Conservation (phyloP, 2,113 vertebrate genomes). For the Puffinus mauretanicus region DNA sequence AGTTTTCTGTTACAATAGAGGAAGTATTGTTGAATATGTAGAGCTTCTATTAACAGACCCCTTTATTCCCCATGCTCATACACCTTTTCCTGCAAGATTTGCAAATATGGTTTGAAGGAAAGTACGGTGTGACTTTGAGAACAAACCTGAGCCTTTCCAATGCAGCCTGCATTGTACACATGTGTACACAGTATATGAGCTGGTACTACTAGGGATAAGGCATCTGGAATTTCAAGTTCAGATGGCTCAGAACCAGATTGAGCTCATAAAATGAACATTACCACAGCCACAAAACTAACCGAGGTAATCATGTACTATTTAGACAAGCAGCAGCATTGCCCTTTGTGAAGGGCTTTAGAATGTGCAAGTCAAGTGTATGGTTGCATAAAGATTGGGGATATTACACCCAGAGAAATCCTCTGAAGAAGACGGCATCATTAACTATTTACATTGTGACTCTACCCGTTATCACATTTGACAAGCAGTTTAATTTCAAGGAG, state of each 20-base stretch:
- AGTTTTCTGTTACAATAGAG: not conserved
- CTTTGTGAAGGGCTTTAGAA: slow-evolving; percentile 65
- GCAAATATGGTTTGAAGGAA: not conserved
- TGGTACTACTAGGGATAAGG: slow-evolving; percentile 21
- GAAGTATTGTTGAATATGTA: not conserved
- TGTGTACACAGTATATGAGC: slow-evolving; percentile 22
- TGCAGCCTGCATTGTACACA: not conserved
- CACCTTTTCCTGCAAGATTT: not conserved
- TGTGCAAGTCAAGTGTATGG: slow-evolving; percentile 58
- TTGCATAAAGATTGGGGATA: slow-evolving; percentile 60
- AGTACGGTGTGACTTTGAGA: not conserved
- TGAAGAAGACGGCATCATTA: slow-evolving; percentile 46
- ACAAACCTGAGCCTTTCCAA: not conserved
- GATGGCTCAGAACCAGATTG: slow-evolving; percentile 50
- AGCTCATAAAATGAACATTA: slow-evolving; percentile 59
- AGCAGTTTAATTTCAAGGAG: slow-evolving; percentile 65
- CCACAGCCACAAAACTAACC: slow-evolving; percentile 41
- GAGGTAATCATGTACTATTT: slow-evolving; percentile 42
- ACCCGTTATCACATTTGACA: slow-evolving; percentile 53
- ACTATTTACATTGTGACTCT: slow-evolving; percentile 11
- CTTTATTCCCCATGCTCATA: not conserved
- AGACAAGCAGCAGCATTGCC: slow-evolving; percentile 44
- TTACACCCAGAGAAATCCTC: slow-evolving; percentile 47
- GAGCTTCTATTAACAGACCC: not conserved
- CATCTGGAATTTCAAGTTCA: slow-evolving; percentile 30